These are phyloP conservation scores for Romanogobio albipinnatus DNA, from an alignment of 2,113 vertebrate species.

Conservation along the genomic window DNA sequence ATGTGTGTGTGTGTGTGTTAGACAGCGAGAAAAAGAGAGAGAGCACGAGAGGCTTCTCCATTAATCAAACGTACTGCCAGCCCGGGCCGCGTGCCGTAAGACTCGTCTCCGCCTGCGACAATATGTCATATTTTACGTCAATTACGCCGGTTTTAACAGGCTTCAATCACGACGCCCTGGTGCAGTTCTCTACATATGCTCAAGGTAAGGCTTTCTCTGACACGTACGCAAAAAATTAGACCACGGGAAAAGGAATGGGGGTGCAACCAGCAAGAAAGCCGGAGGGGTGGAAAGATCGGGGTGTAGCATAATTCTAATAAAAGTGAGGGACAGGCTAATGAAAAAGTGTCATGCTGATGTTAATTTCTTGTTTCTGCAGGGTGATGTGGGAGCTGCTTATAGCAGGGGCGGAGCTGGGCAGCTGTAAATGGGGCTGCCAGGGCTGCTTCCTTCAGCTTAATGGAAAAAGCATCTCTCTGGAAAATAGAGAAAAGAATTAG, in stretches of 20 bases:
- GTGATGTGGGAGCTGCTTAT: conserved; percentile 84
- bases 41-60: conserved; percentile 78
- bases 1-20: conserved; percentile 65
- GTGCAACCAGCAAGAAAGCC: conserved; percentile 71
- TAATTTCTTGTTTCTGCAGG: conserved; percentile 95
- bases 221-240: conserved; percentile 48
- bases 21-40: not conserved
- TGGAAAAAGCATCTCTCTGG: conserved; percentile 99
- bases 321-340: conserved; percentile 94
- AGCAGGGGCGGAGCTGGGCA: conserved; percentile 93
- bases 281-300: conserved; percentile 81
- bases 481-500: conserved; percentile 99
- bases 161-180: conserved; percentile 94
- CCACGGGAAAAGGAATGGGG: conserved; percentile 14
- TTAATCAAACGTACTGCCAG: conserved; percentile 98
- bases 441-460: conserved; percentile 93
- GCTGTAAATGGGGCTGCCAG: conserved; percentile 99
- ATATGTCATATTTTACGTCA: conserved; percentile 99
- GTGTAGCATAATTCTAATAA: conserved; percentile 72
- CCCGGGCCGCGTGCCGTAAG: not conserved
- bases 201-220: conserved; percentile 74
- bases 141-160: conserved; percentile 96
- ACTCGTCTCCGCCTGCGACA: conserved; percentile 69
- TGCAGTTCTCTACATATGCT: conserved; percentile 92
- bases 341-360: conserved; percentile 94